A percentile compares a stretch with the other conserved stretches of the same genome.
These are phyloP conservation scores for Leucophora obtusa DNA, from an alignment of 2,888 invertebrate species.

Conservation along the genomic window DNA sequence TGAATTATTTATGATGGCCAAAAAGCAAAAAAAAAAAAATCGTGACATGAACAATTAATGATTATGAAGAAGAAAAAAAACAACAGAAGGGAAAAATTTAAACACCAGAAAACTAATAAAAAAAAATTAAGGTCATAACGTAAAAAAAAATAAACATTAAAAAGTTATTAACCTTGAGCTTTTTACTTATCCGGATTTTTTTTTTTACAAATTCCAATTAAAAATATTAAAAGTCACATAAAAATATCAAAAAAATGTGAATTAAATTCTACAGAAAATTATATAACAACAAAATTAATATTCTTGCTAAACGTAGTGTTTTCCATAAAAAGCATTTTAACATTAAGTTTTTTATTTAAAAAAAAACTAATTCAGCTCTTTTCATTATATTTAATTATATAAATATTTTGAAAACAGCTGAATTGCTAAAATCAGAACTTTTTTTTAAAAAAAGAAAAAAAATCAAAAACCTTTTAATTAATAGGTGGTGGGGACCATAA, in stretches of 20 bases:
- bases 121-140: neutral
- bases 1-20: constrained; percentile 29
- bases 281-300: neutral
- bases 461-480: constrained; percentile 17
- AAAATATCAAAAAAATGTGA: no score
- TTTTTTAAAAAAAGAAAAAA: constrained; percentile 1
- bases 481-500: constrained; percentile 54
- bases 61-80: neutral
- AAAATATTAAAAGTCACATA: no score
- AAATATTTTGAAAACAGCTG: constrained; percentile 59
- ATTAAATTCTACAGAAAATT: no score
- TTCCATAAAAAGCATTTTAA: constrained; percentile 44
- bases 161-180: neutral
- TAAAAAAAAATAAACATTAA: no score
- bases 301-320: constrained; percentile 41
- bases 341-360: constrained; percentile 40
- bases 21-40: neutral
- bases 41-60: constrained; percentile 35
- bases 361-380: constrained; percentile 47
- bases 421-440: constrained; percentile 24
- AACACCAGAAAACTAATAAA: neutral
- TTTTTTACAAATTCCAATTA: neutral
- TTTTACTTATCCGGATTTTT: neutral
- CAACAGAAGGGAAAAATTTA: neutral
- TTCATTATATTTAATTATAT: constrained; percentile 42